phyloP scores from a whole-genome alignment of 2,113 vertebrate genomes.

The Probosciger aterrimus region DNA sequence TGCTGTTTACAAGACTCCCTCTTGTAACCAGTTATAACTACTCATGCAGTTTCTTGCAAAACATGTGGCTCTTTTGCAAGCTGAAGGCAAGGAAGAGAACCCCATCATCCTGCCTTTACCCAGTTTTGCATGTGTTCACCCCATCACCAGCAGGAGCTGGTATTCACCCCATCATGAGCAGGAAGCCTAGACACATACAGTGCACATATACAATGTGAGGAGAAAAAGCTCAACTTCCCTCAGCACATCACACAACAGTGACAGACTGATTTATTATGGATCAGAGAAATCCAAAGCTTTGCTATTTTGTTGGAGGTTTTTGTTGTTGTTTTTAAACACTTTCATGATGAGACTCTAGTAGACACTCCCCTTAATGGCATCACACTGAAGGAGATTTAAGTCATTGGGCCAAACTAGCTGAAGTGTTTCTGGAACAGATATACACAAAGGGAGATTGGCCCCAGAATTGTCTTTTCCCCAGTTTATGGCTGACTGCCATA shows the following conservation, averaged over 20 bases:
- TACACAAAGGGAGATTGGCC: neutral
- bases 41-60: neutral
- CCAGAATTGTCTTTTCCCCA: conserved; percentile 42
- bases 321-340: neutral
- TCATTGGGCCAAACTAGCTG: neutral
- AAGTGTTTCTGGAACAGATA: conserved; percentile 20
- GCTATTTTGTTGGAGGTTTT: neutral
- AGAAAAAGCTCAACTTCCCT: neutral
- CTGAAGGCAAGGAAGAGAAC: neutral
- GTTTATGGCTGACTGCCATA: conserved; percentile 16
- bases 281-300: neutral
- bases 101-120: neutral
- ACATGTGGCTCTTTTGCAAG: neutral
- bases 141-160: neutral
- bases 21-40: neutral
- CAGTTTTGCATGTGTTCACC: neutral
- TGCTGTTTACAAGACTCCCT: neutral
- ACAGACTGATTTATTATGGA: neutral
- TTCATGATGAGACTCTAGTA: neutral
- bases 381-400: neutral
- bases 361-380: neutral
- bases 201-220: accelerated
- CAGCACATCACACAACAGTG: neutral
- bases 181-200: neutral
- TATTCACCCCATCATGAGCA: neutral